These are phyloP conservation scores for Anagyrus pseudococci DNA, from an alignment of 2,888 invertebrate genomes.

Conservation along the genomic window DNA sequence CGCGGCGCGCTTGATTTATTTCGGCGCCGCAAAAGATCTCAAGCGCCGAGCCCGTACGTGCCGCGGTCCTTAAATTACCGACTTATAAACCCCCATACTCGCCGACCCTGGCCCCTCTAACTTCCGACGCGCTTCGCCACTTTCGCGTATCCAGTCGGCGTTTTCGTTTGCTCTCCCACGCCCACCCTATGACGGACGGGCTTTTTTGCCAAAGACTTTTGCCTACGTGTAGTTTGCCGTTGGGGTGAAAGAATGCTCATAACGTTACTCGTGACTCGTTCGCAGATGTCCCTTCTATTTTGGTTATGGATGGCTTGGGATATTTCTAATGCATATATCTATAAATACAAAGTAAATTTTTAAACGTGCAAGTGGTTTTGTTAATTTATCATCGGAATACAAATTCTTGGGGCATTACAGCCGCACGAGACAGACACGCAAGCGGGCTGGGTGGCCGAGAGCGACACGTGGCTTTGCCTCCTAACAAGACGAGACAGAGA, in stretches of 20 bases:
- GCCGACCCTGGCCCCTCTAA: no score
- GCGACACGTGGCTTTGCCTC: not conserved
- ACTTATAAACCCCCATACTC: constrained; percentile 59
- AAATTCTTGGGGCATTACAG: no score
- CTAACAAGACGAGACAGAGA: constrained; percentile 13
- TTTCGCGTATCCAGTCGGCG: constrained; percentile 38
- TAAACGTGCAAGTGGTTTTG: no score
- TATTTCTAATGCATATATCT: no score
- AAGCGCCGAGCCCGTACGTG: constrained; percentile 55
- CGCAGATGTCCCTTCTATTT: no score
- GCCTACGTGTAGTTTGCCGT: no score
- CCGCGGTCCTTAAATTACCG: constrained; percentile 61
- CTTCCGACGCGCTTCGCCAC: constrained; percentile 25
- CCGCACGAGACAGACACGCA: not conserved
- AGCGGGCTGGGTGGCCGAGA: not conserved
- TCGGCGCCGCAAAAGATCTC: constrained; percentile 60
- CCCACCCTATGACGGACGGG: not conserved
- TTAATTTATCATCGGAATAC: not conserved
- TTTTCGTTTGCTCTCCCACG: constrained; percentile 16
- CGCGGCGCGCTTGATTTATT: constrained; percentile 58
- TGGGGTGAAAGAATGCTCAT: no score
- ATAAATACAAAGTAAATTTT: no score
- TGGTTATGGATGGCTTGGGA: no score
- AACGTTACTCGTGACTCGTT: no score
- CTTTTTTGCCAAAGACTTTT: no score